Percentiles rank a stretch among this genome's conserved stretches.
These are phyloP conservation scores for Nineta flava DNA, from an alignment of 2,888 invertebrate species.

Conservation along the genomic window DNA sequence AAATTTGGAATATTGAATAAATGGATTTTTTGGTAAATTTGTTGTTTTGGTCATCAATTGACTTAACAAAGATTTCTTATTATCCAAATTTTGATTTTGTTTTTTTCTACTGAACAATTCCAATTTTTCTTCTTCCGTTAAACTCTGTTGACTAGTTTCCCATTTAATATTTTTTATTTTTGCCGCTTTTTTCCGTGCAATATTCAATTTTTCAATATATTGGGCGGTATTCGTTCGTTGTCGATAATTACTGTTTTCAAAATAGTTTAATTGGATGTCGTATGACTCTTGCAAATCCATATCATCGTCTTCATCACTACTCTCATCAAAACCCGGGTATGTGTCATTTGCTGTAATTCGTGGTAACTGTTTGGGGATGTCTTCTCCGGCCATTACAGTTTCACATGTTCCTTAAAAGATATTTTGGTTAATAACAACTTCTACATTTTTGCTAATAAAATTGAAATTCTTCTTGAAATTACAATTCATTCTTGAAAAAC, in stretches of 20 bases:
- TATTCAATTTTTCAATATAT: conserved; percentile 75
- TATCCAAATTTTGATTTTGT: conserved; percentile 15
- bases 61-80: conserved; percentile 47
- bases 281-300: conserved; percentile 49
- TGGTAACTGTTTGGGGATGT: conserved; percentile 48
- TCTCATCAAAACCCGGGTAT: conserved; percentile 65
- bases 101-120: conserved; percentile 40
- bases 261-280: conserved; percentile 56
- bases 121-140: conserved; percentile 39
- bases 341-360: conserved; percentile 39
- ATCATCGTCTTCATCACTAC: conserved; percentile 61
- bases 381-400: conserved; percentile 75
- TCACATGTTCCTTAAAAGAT: conserved; percentile 61
- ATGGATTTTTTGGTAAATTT: conserved; percentile 68
- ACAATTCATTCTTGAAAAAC: no score
- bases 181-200: conserved; percentile 63
- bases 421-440: no score
- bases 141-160: conserved; percentile 36
- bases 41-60: conserved; percentile 63
- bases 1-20: conserved; percentile 77
- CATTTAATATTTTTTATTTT: conserved; percentile 63
- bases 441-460: no score
- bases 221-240: conserved; percentile 79
- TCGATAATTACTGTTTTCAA: conserved; percentile 42
- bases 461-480: no score